Conservation (phyloP, 2,797 vertebrate genomes). For the Pachyuromys duprasi region DNA sequence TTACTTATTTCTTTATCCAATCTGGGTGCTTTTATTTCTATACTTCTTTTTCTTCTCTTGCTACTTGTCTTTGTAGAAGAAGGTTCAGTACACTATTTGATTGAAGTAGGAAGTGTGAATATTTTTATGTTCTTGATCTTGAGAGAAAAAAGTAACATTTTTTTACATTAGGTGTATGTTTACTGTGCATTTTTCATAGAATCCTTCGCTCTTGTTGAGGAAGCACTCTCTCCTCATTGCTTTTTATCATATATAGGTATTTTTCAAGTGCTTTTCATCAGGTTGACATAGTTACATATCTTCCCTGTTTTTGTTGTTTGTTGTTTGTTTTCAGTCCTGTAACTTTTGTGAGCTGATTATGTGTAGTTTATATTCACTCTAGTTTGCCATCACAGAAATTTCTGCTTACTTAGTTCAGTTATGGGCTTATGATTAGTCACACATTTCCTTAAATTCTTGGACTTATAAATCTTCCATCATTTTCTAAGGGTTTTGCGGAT, state of each 20-base stretch:
- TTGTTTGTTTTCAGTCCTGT: background rate
- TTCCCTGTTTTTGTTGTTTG: background rate
- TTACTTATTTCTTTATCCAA: slow-evolving; percentile 18
- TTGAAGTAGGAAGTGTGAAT: slow-evolving; percentile 8
- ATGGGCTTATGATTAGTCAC: slow-evolving; percentile 8
- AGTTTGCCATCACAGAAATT: slow-evolving; percentile 1
- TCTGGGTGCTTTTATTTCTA: slow-evolving; percentile 25
- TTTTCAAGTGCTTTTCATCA: slow-evolving; percentile 31
- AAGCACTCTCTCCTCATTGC: background rate
- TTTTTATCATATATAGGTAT: slow-evolving; percentile 37
- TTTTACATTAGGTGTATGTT: slow-evolving; percentile 1
- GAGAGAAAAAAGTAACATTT: background rate
- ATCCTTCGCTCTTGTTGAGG: background rate
- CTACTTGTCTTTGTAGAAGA: background rate
- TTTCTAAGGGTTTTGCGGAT: slow-evolving; percentile 25
- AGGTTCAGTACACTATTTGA: background rate
- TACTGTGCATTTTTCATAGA: slow-evolving; percentile 6
- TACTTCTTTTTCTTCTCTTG: background rate
- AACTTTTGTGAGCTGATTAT: background rate
- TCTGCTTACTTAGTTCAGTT: slow-evolving; percentile 5
- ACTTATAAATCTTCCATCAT: background rate
- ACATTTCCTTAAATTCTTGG: slow-evolving; percentile 35
- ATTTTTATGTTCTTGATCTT: slow-evolving; percentile 45
- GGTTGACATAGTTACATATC: slow-evolving; percentile 24
- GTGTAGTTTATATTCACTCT: background rate